Conservation (phyloP, 2,113 vertebrate genomes). For the Dromiciops gliroides region DNA sequence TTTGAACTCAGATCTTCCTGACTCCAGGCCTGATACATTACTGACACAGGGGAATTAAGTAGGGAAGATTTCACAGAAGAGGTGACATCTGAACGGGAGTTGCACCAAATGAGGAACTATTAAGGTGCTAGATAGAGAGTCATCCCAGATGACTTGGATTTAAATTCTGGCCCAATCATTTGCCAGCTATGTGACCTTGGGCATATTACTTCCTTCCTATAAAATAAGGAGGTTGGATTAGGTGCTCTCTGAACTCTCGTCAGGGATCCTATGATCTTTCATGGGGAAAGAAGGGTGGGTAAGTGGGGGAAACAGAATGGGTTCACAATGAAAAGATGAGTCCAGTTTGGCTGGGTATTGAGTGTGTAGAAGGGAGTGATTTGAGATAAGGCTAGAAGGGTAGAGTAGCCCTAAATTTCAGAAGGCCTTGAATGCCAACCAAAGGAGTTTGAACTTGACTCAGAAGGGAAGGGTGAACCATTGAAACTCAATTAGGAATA, state of each 20-base stretch:
- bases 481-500: background rate
- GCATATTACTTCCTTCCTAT: no score
- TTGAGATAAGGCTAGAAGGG: background rate
- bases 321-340: no score
- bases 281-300: background rate
- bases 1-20: background rate
- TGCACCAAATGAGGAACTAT: no score
- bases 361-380: background rate
- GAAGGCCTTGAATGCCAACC: background rate
- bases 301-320: background rate
- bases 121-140: no score
- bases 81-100: no score
- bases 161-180: no score
- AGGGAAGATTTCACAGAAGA: no score
- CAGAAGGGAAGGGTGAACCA: background rate
- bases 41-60: no score
- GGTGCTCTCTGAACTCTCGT: background rate
- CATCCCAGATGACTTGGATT: no score
- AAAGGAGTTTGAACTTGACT: background rate
- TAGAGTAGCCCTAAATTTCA: background rate
- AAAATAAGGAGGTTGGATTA: background rate
- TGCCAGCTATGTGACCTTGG: no score
- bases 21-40: background rate
- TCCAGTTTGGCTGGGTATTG: background rate
- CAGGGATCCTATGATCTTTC: background rate